Evolutionary conservation across 2,888 invertebrate species (phyloP).

Genomic region (Andrena fulva): DNA sequence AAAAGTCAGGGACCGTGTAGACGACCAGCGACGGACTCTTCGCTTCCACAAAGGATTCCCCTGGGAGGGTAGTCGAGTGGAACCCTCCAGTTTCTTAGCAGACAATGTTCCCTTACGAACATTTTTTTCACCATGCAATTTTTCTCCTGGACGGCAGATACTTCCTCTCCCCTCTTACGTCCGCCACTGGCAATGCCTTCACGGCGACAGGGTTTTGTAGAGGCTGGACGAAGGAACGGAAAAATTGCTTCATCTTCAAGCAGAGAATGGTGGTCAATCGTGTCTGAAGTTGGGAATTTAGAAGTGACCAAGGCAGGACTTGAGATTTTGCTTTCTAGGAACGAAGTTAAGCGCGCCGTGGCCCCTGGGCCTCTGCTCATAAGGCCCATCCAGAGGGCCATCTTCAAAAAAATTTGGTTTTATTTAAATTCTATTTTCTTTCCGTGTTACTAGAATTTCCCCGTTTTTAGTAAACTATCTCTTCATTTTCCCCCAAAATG

Average conservation of each 20-base stretch:
- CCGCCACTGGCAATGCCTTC: background rate
- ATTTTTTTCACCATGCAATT: constrained; percentile 27
- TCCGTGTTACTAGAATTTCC: no score
- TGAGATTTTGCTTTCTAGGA: no score
- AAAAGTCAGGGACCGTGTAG: constrained; percentile 56
- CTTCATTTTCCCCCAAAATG: no score
- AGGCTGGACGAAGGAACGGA: background rate
- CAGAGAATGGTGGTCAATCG: background rate
- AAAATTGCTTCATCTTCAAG: background rate
- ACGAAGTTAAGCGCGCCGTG: no score
- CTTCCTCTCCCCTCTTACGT: background rate
- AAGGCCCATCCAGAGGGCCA: no score
- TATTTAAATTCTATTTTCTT: no score
- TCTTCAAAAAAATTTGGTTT: no score
- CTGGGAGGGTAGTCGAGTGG: constrained; percentile 57
- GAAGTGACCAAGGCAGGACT: no score
- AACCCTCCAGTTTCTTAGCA: constrained; percentile 50
- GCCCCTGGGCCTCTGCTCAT: no score
- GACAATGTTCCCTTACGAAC: constrained; percentile 54
- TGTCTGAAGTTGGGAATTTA: no score
- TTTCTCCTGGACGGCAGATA: background rate
- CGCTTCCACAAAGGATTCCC: constrained; percentile 61
- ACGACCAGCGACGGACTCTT: constrained; percentile 37
- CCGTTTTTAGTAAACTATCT: no score
- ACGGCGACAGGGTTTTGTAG: background rate